These are phyloP conservation scores for Drosophila subobscura DNA, from an alignment of 1,140 invertebrate species.

Conservation along the genomic window DNA sequence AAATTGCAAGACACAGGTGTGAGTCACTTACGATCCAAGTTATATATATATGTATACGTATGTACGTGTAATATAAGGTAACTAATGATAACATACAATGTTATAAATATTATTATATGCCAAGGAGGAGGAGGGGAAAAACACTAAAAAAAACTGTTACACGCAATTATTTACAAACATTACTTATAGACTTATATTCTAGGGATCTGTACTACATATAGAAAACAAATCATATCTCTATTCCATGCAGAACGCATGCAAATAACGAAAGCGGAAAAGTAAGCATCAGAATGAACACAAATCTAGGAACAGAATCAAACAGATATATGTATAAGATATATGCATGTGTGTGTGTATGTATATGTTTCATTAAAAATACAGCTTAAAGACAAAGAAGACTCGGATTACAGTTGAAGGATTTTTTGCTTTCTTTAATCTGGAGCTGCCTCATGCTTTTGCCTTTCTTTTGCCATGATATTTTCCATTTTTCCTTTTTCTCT, in stretches of 20 bases:
- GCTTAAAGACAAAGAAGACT: conserved; percentile 32
- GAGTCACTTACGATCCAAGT: conserved; percentile 49
- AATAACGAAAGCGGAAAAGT: conserved; percentile 12
- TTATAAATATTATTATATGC: conserved; percentile 47
- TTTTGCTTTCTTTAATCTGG: conserved; percentile 54
- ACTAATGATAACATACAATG: conserved; percentile 44
- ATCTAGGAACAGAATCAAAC: conserved; percentile 50
- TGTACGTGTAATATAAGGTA: conserved; percentile 25
- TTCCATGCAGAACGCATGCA: conserved; percentile 19
- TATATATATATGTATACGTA: conserved; percentile 29
- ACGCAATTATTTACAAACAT: conserved; percentile 44
- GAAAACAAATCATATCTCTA: conserved; percentile 37
- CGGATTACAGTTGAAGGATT: conserved; percentile 49
- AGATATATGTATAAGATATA: conserved; percentile 21
- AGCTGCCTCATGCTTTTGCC: conserved; percentile 28
- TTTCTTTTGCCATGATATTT: background rate
- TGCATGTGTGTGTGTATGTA: background rate
- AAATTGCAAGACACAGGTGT: conserved; percentile 56
- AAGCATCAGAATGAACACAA: conserved; percentile 35
- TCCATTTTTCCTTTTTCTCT: conserved; percentile 1
- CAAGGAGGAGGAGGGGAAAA: conserved; percentile 10
- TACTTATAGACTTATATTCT: conserved; percentile 23
- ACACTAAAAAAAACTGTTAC: conserved; percentile 24
- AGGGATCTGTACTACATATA: conserved; percentile 34
- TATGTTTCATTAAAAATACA: background rate